Evolutionary conservation across 2,113 vertebrate genomes (phyloP).

Genomic region (Hippocampus barbouri): DNA sequence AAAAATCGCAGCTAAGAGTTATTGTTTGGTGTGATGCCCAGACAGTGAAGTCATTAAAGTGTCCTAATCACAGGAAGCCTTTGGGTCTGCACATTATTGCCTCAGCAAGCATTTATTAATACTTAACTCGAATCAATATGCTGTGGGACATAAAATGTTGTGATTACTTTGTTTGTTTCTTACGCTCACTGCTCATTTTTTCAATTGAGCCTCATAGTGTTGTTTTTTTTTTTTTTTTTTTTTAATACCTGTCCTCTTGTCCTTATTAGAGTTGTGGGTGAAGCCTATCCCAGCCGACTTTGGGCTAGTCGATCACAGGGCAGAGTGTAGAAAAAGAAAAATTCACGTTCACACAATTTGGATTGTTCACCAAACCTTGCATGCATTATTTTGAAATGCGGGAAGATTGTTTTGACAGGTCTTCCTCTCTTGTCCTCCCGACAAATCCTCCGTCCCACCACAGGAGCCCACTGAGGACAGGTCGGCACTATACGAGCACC

Average conservation of each 20-base stretch:
- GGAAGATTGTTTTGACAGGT: not conserved
- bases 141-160: not conserved
- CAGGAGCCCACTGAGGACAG: slow-evolving; percentile 66
- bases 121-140: slow-evolving; percentile 10
- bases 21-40: slow-evolving; percentile 5
- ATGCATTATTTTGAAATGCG: too few species aligned
- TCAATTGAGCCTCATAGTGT: not conserved
- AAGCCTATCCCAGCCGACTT: too few species aligned
- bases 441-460: not conserved
- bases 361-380: too few species aligned
- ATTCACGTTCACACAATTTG: too few species aligned
- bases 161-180: slow-evolving; percentile 17
- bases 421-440: not conserved
- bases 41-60: slow-evolving; percentile 27
- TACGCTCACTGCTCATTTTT: not conserved
- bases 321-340: too few species aligned
- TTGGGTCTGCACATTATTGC: slow-evolving; percentile 17
- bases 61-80: slow-evolving; percentile 24
- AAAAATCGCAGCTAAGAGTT: slow-evolving; percentile 1
- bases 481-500: slow-evolving; percentile 81
- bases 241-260: too few species aligned
- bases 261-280: too few species aligned
- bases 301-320: too few species aligned
- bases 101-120: slow-evolving; percentile 24
- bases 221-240: too few species aligned